Evolutionary conservation across 2,113 vertebrate species (phyloP).

Genomic region (Sakesphorus luctuosus): DNA sequence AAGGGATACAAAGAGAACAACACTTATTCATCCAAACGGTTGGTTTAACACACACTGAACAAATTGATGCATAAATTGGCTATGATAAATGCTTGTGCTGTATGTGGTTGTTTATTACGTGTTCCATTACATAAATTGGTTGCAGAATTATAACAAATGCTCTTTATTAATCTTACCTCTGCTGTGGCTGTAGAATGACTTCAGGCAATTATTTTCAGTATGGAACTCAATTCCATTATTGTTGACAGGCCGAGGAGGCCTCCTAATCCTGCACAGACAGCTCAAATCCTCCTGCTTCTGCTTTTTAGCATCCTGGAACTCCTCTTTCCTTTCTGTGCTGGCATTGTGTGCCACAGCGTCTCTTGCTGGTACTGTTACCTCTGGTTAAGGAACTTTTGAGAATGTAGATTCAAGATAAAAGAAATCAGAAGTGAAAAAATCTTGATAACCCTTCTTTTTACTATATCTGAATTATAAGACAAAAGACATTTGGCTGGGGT

Average conservation of each 20-base stretch:
- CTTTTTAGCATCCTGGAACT: neutral
- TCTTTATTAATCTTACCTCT: constrained; percentile 77
- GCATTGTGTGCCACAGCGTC: neutral
- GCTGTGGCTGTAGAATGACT: constrained; percentile 41
- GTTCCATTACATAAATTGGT: constrained; percentile 74
- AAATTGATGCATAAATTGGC: constrained; percentile 71
- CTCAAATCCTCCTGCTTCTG: neutral
- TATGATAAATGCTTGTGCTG: constrained; percentile 71
- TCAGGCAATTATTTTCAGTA: constrained; percentile 58
- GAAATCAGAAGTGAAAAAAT: neutral
- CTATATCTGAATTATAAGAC: neutral
- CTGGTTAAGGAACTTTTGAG: neutral
- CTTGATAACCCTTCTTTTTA: neutral
- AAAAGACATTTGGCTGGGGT: neutral
- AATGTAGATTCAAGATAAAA: neutral
- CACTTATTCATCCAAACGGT: constrained; percentile 60
- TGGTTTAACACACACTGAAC: constrained; percentile 65
- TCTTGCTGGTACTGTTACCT: neutral
- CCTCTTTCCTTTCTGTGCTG: neutral
- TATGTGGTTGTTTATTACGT: constrained; percentile 73
- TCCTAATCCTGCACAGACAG: neutral
- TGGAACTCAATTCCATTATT: constrained; percentile 56
- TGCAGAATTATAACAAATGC: constrained; percentile 75
- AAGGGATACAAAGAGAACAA: constrained; percentile 11
- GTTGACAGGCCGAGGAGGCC: constrained; percentile 6